Evolutionary conservation across 2,113 vertebrate species (phyloP).

Genomic region (Rattus rattus): DNA sequence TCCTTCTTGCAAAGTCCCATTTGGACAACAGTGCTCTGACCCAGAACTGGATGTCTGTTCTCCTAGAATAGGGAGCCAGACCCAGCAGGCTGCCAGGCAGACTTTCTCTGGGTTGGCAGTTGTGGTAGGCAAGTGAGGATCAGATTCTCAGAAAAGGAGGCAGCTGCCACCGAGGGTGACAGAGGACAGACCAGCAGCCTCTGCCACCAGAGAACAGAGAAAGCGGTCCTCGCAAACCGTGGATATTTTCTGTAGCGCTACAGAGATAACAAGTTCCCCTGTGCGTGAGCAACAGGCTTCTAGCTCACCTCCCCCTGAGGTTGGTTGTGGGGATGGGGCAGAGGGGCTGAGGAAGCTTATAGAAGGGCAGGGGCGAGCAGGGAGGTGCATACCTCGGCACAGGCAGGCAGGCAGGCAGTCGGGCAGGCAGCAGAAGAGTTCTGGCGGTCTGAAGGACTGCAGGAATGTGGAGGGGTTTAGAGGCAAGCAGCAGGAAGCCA

Average conservation of each 20-base stretch:
- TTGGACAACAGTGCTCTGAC: constrained; percentile 20
- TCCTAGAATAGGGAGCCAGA: neutral
- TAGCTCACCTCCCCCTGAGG: neutral
- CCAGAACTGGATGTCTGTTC: constrained; percentile 14
- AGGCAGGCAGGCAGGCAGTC: constrained; percentile 79
- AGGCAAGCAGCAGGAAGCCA: constrained; percentile 90
- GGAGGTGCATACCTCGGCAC: constrained; percentile 84
- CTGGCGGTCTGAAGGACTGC: constrained; percentile 86
- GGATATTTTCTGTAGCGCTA: neutral
- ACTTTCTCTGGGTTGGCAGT: neutral
- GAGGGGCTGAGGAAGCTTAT: neutral
- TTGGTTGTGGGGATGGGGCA: neutral
- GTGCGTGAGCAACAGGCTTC: neutral
- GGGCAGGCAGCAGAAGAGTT: constrained; percentile 72
- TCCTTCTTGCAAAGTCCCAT: neutral
- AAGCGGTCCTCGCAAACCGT: neutral
- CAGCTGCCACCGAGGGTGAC: neutral
- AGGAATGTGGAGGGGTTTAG: constrained; percentile 90
- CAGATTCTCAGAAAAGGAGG: constrained; percentile 50
- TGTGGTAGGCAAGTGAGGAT: neutral
- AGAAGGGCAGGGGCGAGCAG: constrained; percentile 34
- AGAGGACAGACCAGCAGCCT: constrained; percentile 9
- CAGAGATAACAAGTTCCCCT: neutral
- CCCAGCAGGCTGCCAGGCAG: neutral
- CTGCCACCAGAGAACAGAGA: neutral